Evolutionary conservation across 2,888 invertebrate species (phyloP).

Genomic region (Teinopalpus imperialis): DNA sequence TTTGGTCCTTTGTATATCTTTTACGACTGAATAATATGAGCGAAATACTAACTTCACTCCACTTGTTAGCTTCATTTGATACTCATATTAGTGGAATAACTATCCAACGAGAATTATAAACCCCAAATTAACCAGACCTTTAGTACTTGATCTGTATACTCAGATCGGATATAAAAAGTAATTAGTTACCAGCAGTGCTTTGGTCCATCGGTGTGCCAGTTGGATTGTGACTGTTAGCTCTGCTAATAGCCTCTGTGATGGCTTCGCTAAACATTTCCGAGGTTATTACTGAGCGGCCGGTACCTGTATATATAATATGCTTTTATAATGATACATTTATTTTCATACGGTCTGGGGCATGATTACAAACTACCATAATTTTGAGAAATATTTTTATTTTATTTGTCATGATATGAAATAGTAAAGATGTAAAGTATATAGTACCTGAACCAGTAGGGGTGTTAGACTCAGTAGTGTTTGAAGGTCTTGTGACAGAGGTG

Average conservation of each 20-base stretch:
- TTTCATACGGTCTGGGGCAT: no score
- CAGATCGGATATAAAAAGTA: not conserved
- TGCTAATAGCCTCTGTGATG: slow-evolving; percentile 85
- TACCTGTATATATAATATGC: slow-evolving; percentile 25
- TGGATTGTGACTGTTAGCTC: slow-evolving; percentile 40
- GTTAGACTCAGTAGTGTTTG: slow-evolving; percentile 9
- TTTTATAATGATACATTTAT: no score
- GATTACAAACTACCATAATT: no score
- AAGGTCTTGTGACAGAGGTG: slow-evolving; percentile 13
- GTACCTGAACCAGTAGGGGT: slow-evolving; percentile 21
- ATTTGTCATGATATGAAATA: slow-evolving; percentile 28
- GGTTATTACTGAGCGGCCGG: slow-evolving; percentile 79
- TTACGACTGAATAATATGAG: no score
- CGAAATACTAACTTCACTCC: no score
- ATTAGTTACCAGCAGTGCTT: slow-evolving; percentile 50
- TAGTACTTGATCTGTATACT: no score
- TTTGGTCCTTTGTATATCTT: no score
- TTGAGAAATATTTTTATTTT: no score
- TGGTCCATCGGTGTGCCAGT: slow-evolving; percentile 62
- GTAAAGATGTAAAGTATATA: not conserved
- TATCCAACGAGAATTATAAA: no score
- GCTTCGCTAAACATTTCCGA: slow-evolving; percentile 91
- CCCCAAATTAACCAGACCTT: no score
- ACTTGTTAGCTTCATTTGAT: no score
- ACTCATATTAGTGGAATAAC: no score